Evolutionary conservation across 2,113 vertebrate genomes (phyloP).

Genomic region (Brachyhypopomus gauderio): DNA sequence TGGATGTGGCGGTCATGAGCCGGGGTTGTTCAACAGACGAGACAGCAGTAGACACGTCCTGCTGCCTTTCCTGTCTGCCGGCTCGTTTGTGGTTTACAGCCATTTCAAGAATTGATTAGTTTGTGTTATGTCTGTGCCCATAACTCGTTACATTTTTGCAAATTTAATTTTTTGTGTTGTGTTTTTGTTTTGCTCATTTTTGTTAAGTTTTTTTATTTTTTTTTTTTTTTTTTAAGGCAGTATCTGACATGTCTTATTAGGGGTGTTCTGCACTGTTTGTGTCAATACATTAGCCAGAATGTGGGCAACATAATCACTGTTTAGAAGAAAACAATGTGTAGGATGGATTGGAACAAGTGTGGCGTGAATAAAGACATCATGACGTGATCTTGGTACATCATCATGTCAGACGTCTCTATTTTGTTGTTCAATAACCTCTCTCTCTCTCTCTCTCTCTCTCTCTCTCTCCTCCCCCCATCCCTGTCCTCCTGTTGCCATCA

Average conservation of each 20-base stretch:
- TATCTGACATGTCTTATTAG: not conserved
- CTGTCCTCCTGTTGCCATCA: conserved; percentile 4
- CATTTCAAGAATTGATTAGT: not conserved
- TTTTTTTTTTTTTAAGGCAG: not conserved
- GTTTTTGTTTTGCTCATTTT: too few relatives aligned
- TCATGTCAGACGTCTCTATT: not conserved
- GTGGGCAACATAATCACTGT: not conserved
- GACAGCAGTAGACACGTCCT: too few relatives aligned
- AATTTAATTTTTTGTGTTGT: too few relatives aligned
- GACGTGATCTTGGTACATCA: not conserved
- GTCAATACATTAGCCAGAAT: not conserved
- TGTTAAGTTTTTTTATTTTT: too few relatives aligned
- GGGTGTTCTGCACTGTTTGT: not conserved
- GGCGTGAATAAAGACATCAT: not conserved
- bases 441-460: not conserved
- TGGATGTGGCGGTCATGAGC: too few relatives aligned
- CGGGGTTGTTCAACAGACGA: too few relatives aligned
- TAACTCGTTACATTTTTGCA: too few relatives aligned
- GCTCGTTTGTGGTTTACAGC: too few relatives aligned
- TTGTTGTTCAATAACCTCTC: conserved; percentile 25
- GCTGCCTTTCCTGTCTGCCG: too few relatives aligned
- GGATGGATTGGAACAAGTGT: not conserved
- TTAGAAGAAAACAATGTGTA: not conserved
- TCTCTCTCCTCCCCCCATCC: conserved; percentile 22
- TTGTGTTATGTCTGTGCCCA: not conserved